A percentile compares a stretch with the other conserved stretches of the same genome.
Evolutionary conservation across 2,113 vertebrate species (phyloP).

Genomic region (Phrynocephalus versicolor): DNA sequence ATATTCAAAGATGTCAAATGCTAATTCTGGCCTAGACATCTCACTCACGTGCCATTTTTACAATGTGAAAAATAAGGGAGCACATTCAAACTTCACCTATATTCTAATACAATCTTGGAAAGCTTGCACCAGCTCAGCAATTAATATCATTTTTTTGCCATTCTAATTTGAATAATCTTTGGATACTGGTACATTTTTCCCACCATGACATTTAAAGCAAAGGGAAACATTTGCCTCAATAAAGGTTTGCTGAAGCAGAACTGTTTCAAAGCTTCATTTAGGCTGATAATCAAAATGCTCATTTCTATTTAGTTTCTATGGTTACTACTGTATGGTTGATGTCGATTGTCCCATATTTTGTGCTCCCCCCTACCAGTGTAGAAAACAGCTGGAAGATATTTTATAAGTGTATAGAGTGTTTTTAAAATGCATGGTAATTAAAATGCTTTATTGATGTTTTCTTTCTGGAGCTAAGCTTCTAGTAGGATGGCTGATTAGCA

Average conservation of each 20-base stretch:
- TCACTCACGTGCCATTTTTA: neutral
- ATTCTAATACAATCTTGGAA: neutral
- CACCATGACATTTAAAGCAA: constrained; percentile 48
- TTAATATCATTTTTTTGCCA: neutral
- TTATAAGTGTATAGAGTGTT: neutral
- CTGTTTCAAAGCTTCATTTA: constrained; percentile 62
- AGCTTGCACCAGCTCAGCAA: neutral
- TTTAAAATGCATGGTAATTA: constrained; percentile 7
- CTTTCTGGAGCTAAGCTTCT: constrained; percentile 48
- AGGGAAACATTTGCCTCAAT: constrained; percentile 33
- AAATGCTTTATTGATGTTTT: constrained; percentile 33
- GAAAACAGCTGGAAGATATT: constrained; percentile 40
- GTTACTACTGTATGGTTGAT: constrained; percentile 67
- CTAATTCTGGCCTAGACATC: neutral
- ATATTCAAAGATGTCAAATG: neutral
- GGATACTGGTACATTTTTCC: constrained; percentile 16
- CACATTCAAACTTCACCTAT: neutral
- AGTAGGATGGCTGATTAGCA: constrained; percentile 62
- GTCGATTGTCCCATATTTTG: constrained; percentile 45
- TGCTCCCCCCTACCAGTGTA: constrained; percentile 58
- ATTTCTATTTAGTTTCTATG: constrained; percentile 76
- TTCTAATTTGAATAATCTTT: constrained; percentile 48
- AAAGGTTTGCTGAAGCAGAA: constrained; percentile 49
- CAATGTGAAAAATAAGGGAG: neutral
- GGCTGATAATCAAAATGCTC: constrained; percentile 62